These are phyloP conservation scores for Alethe castanea DNA, from an alignment of 2,113 vertebrate genomes.

Conservation along the genomic window DNA sequence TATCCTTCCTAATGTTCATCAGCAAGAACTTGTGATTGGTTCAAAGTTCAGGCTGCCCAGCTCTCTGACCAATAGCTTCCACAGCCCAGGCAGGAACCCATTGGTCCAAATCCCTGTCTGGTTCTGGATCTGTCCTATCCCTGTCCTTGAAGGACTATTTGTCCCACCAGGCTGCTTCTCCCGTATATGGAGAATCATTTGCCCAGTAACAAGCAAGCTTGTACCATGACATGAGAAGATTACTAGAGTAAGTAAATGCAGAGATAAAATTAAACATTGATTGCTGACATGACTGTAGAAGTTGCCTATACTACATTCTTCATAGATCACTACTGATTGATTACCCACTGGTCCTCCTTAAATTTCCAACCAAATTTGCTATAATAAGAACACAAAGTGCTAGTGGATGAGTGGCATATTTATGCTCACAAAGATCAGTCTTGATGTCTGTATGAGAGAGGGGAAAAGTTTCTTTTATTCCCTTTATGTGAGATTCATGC, in stretches of 20 bases:
- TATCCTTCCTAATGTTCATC: no score
- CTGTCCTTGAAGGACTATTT: no score
- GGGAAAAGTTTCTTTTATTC: background rate
- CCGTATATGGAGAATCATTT: no score
- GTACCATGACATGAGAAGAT: background rate
- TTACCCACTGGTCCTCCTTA: background rate
- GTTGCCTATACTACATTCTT: background rate
- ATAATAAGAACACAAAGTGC: background rate
- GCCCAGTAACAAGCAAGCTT: no score
- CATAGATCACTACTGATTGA: background rate
- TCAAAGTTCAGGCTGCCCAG: no score
- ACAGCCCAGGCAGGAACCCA: no score
- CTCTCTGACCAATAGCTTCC: no score
- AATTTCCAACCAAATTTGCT: background rate
- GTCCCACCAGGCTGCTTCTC: no score
- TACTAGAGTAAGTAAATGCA: background rate
- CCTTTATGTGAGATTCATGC: background rate
- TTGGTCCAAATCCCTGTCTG: no score
- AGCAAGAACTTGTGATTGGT: no score
- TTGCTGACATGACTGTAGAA: background rate
- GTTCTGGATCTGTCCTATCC: no score
- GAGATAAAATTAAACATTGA: background rate
- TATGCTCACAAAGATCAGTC: background rate
- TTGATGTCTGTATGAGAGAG: background rate
- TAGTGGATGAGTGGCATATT: background rate